Base-by-base conservation (phyloP, 2,113 vertebrate genomes). In the Dromiciops gliroides region DNA sequence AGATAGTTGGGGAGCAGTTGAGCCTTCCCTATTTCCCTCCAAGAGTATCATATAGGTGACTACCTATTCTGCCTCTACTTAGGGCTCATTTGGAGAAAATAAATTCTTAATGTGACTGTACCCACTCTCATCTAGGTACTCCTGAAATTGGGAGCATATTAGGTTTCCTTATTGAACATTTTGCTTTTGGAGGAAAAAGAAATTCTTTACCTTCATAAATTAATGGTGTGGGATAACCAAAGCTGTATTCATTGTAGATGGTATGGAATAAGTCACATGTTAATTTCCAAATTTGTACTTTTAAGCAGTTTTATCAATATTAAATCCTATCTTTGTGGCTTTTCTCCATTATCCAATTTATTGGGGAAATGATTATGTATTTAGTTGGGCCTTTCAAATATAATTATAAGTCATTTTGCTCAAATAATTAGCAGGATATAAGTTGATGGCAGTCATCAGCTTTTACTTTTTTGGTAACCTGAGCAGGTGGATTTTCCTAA, bases 301-400 rank as follows among this genome's bases (percentile, higher is more conserved):
- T 67, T 67, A 83, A 8, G 48, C 51, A 96, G 94, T 96, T 49
- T 88, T n/a, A 52, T 91, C 52, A 92, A 75, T 50, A 3, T 83
- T 49, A 47, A 49, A 67, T 25, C 23, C 28, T 47, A 24, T 44
- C 75, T 89, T 22, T 92, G 28, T 28, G 49, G 22, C 67, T 4
- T 92, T 95, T 88, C 5, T 91, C 8, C 11, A 28, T 60, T 31
- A 26, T 2, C 56, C 28, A 60, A 3, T 31, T 60, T 60, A 60
- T 3, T 60, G 9, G 28, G 28, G 2, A 60, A 60, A 53, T 95
- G 24, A 83, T 95, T 51, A 92, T 8, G 47, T 37, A 89, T 93
- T 95, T 50, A 88, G 19, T 89, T 94, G 75, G 92, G 24, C 90
- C 12, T 91, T 8, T 56, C 9, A 31, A 60, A 60, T 28, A 16